Evolutionary conservation across 1,140 invertebrate genomes (phyloP), one percentile per base, ranked within the genome.

Genomic region (Apocrypta bakeri): DNA sequence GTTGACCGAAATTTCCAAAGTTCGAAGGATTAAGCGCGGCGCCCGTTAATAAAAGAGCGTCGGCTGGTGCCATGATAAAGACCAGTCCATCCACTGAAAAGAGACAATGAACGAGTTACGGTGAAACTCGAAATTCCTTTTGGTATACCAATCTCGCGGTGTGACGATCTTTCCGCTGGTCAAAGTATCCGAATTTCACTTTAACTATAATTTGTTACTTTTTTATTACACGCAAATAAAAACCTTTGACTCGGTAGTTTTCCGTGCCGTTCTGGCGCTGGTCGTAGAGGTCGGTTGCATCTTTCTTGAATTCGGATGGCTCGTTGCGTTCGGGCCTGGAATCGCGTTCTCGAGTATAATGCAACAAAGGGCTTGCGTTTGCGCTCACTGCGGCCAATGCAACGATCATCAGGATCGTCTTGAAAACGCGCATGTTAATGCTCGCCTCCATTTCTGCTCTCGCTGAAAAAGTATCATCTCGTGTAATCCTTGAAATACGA

Each of bases 191-290:
- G n/a, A n/a, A n/a, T n/a, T n/a, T n/a, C n/a, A n/a, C n/a, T n/a
- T n/a, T n/a, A n/a, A n/a, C n/a, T n/a, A n/a, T n/a, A n/a, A n/a
- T n/a, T n/a, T n/a, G n/a, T n/a, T n/a, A n/a, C n/a, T n/a, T n/a
- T n/a, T n/a, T n/a, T n/a, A n/a, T n/a, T n/a, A n/a, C n/a, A n/a
- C n/a, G n/a, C n/a, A n/a, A n/a, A 37, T 14, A 75, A 56, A 25
- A 63, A 81, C 83, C 83, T 86, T 94, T 93, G 7, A 96, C 90
- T 27, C 94, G 89, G 81, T 94, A 94, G 89, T 96, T 96, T 84
- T 95, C 95, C 0, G 93, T 93, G 1, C 95, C 95, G 84, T 95
- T 95, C 88, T 96, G 95, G 33, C 95, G 88, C 86, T 95, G 95
- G 89, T 96, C 95, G 87, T 94, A 95, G 79, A 92, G 90, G 74